Percentiles rank a stretch among this genome's conserved stretches.
Evolutionary conservation across 2,888 invertebrate species (phyloP).

Genomic region (Zhengitettix transpicula): DNA sequence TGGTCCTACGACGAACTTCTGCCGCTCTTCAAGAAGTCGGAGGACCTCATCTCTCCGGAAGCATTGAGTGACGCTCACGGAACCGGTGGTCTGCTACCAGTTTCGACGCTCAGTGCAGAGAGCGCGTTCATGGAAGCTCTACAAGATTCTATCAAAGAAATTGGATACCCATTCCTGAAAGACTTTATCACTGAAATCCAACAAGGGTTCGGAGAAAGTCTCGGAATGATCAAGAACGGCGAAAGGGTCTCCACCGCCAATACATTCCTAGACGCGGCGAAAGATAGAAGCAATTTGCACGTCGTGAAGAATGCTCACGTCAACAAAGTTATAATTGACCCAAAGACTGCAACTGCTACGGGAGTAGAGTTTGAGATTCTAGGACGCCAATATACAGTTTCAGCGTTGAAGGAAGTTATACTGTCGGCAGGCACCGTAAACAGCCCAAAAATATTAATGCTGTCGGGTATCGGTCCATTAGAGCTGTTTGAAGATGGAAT

Average conservation of each 20-base stretch:
- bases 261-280: neutral
- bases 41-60: too few relatives aligned
- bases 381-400: neutral
- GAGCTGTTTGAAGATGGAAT: neutral
- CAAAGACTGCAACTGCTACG: neutral
- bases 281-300: neutral
- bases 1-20: too few relatives aligned
- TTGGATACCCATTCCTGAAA: too few relatives aligned
- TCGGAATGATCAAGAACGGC: neutral
- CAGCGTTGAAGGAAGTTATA: neutral
- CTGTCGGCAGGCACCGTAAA: neutral
- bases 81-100: too few relatives aligned
- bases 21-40: too few relatives aligned
- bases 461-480: neutral
- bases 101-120: too few relatives aligned
- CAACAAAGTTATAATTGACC: neutral
- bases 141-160: too few relatives aligned
- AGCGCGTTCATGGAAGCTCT: too few relatives aligned
- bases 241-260: neutral
- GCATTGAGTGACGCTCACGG: too few relatives aligned
- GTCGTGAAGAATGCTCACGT: neutral
- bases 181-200: too few relatives aligned
- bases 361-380: neutral
- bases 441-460: neutral
- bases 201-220: too few relatives aligned